Evolutionary conservation across 2,797 vertebrate species (phyloP).

Genomic region (Sarcophilus harrisii): DNA sequence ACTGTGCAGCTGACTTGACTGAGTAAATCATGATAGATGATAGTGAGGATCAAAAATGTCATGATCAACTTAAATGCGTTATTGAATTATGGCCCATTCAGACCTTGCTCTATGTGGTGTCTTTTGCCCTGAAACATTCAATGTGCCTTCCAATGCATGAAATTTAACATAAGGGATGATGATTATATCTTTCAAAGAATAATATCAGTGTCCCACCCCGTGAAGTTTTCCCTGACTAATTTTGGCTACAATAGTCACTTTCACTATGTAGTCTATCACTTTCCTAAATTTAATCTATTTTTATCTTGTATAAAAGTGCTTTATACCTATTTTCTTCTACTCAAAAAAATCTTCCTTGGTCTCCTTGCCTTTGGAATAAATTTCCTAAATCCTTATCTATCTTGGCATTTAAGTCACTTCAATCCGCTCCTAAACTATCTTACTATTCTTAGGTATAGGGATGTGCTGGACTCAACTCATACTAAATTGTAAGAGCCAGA

Average conservation of each 20-base stretch:
- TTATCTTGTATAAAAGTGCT: conserved; percentile 19
- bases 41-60: background rate
- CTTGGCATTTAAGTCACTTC: background rate
- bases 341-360: background rate
- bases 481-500: background rate
- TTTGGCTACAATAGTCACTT: background rate
- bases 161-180: background rate
- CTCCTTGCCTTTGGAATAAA: background rate
- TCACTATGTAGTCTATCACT: background rate
- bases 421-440: background rate
- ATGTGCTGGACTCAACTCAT: background rate
- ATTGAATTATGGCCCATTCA: background rate
- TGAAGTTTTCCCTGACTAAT: background rate
- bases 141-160: background rate
- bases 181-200: background rate
- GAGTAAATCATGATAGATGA: background rate
- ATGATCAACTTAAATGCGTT: background rate
- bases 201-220: background rate
- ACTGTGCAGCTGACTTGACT: background rate
- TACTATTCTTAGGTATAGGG: background rate
- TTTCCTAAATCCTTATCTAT: background rate
- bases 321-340: background rate
- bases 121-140: background rate
- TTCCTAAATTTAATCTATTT: background rate
- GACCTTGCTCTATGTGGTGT: background rate